A percentile compares a stretch with the other conserved stretches of the same genome.
phyloP scores from a whole-genome alignment of 2,888 invertebrate genomes.

The Trichacis sp. region DNA sequence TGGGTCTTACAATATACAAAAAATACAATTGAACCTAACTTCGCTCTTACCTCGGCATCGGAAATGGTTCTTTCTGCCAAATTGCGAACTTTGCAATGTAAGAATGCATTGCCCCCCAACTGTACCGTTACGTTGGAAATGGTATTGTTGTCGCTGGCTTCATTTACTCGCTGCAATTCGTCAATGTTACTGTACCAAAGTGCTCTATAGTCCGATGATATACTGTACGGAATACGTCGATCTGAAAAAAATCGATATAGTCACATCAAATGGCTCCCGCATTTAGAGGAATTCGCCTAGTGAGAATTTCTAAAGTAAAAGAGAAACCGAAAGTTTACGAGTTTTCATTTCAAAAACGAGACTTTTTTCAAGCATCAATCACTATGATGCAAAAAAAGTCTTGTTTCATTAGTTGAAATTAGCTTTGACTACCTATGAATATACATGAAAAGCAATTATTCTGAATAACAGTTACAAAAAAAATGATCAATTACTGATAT shows the following conservation, averaged over 20 bases:
- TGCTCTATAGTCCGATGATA: constrained; percentile 65
- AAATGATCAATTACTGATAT: too few species aligned
- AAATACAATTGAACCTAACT: constrained; percentile 1
- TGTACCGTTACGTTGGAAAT: constrained; percentile 82
- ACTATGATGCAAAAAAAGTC: too few species aligned
- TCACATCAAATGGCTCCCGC: constrained; percentile 9
- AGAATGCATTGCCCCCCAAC: constrained; percentile 82
- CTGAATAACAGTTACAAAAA: too few species aligned
- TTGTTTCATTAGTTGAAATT: too few species aligned
- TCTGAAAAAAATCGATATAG: constrained; percentile 49
- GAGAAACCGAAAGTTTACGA: background rate
- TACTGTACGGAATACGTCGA: constrained; percentile 65
- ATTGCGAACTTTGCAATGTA: constrained; percentile 84
- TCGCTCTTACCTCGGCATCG: constrained; percentile 62
- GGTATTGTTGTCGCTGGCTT: constrained; percentile 78
- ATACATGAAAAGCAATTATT: too few species aligned
- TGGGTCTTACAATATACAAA: background rate
- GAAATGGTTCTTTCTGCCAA: constrained; percentile 80
- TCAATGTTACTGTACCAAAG: constrained; percentile 67
- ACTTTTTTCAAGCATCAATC: background rate
- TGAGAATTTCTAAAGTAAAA: constrained; percentile 1
- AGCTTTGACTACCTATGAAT: too few species aligned
- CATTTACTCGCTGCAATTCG: constrained; percentile 66
- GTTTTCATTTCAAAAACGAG: background rate
- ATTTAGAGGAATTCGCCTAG: constrained; percentile 4